Conservation (phyloP, 2,888 invertebrate species). For the Phalera bucephala region DNA sequence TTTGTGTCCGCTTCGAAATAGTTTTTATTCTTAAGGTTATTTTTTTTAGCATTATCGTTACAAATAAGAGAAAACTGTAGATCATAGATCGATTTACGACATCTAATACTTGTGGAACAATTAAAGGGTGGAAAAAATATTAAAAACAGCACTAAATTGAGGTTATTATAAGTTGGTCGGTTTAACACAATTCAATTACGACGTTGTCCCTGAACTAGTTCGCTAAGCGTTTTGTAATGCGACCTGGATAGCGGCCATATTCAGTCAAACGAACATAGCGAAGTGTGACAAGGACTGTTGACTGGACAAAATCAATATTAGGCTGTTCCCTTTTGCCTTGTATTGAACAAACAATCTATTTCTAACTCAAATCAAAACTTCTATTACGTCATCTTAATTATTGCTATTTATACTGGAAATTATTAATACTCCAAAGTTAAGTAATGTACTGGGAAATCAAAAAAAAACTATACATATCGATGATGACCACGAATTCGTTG, state of each 20-base stretch:
- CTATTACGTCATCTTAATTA: too few species aligned
- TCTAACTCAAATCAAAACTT: too few species aligned
- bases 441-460: too few species aligned
- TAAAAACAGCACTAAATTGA: constrained; percentile 22
- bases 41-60: too few species aligned
- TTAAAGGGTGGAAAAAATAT: constrained; percentile 7
- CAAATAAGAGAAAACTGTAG: not conserved
- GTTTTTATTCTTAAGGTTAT: constrained; percentile 1
- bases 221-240: constrained; percentile 65
- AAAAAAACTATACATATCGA: too few species aligned
- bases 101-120: not conserved
- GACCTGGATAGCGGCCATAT: constrained; percentile 63
- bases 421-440: too few species aligned
- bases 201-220: constrained; percentile 74
- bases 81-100: not conserved
- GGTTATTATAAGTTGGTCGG: constrained; percentile 13
- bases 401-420: too few species aligned
- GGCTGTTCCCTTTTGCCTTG: constrained; percentile 14
- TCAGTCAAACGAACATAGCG: constrained; percentile 25
- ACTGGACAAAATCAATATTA: not conserved
- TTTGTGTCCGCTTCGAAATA: constrained; percentile 11
- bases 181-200: constrained; percentile 66
- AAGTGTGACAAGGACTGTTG: constrained; percentile 1
- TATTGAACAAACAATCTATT: constrained; percentile 26
- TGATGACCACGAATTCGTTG: too few species aligned